These are phyloP conservation scores for Mycetomoellerius zeteki DNA, from an alignment of 1,140 invertebrate species.

Conservation along the genomic window DNA sequence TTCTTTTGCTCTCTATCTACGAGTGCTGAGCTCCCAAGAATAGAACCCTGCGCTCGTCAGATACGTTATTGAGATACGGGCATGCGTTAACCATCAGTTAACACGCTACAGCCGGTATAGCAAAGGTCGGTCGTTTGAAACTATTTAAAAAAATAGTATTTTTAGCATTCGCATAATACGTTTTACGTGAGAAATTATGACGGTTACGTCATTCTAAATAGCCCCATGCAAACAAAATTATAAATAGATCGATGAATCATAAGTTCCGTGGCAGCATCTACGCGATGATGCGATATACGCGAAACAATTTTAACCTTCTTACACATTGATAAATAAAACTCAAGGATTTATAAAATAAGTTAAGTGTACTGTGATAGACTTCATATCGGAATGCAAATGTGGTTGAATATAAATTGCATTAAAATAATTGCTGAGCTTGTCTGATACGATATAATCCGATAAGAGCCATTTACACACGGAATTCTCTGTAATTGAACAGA, in stretches of 20 bases:
- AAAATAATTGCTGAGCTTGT: constrained; percentile 18
- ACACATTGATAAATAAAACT: neutral
- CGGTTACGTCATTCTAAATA: constrained; percentile 22
- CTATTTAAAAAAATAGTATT: constrained; percentile 55
- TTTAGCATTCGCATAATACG: constrained; percentile 29
- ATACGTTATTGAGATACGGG: constrained; percentile 70
- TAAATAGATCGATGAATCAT: constrained; percentile 26
- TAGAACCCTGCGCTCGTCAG: constrained; percentile 67
- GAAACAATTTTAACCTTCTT: neutral
- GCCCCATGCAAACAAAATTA: neutral
- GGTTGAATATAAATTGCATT: constrained; percentile 32
- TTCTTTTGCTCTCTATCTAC: constrained; percentile 37
- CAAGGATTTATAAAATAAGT: constrained; percentile 13
- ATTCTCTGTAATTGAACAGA: constrained; percentile 71
- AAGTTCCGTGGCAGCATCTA: neutral
- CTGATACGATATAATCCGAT: constrained; percentile 51
- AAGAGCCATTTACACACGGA: constrained; percentile 67
- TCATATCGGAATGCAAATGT: neutral
- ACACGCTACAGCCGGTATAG: constrained; percentile 70
- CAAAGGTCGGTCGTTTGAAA: constrained; percentile 22
- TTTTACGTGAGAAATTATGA: constrained; percentile 1
- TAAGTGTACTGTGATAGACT: neutral
- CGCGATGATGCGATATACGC: neutral
- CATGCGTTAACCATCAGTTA: constrained; percentile 77
- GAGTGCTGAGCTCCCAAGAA: constrained; percentile 62